Base-by-base conservation (phyloP, 1,140 invertebrate species). In the Calycopis cecrops region DNA sequence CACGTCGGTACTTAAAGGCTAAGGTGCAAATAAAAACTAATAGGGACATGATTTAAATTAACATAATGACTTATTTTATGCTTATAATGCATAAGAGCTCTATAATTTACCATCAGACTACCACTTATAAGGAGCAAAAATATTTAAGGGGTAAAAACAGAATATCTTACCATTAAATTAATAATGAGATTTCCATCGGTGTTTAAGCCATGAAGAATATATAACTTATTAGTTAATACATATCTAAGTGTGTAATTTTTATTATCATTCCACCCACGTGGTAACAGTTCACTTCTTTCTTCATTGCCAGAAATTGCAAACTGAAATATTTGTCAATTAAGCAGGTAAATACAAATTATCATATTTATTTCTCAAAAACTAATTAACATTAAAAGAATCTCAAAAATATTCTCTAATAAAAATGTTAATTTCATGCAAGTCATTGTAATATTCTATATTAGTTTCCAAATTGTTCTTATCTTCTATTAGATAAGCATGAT, bases 171-270 rank as follows among this genome's bases (percentile, higher is more conserved):
- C 89, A 93, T 76, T 11, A 93, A 80, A 77, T 93, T 93, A 1
- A 93, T 70, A 51, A 93, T 82, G 17, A 93, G 70, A 73, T 90
- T 90, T 38, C 85, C 88, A 71, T 93, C 91, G 21, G 91, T 91
- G 48, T 82, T 90, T 42, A 91, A 82, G n/a, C 88, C 92, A 67
- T 92, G 87, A 1, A 94, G 79, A 65, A 94, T 89, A 71, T 91
- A 94, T 1, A 94, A 74, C 69, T 90, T 88, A 9, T 89, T 90
- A 49, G 93, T 80, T 49, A 89, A 89, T 35, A 92, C 63, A 75
- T 95, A 95, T 62, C 93, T 89, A 8, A 94, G 68, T 1, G 90
- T 84, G 73, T 93, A 94, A 50, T 87, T 90, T 28, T 83, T 81
- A 40, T 83, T 79, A 21, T 89, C 87, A 76, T 92, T 94, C 94